These are phyloP conservation scores for Uloborus diversus DNA, from an alignment of 1,140 invertebrate genomes.

Conservation along the genomic window DNA sequence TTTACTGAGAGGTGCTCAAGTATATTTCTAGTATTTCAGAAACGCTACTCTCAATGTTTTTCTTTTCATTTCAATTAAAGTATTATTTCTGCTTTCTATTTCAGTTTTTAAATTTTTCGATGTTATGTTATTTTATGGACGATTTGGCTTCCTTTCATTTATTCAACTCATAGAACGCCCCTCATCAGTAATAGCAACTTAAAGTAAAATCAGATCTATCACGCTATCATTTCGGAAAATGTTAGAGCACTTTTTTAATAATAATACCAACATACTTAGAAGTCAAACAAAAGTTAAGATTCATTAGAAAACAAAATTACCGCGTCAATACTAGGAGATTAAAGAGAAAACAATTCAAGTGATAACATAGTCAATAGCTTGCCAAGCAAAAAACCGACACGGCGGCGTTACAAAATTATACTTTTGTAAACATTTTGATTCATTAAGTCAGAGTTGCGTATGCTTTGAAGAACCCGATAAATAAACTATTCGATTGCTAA, in stretches of 20 bases:
- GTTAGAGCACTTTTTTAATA: constrained; percentile 38
- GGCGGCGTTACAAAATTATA: constrained; percentile 30
- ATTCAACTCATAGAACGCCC: too few relatives aligned
- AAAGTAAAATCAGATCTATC: constrained; percentile 6
- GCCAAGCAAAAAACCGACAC: background rate
- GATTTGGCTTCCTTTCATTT: too few relatives aligned
- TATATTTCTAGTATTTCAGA: too few relatives aligned
- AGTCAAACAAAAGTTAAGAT: constrained; percentile 16
- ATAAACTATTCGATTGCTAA: constrained; percentile 18
- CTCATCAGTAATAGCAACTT: background rate
- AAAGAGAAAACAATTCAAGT: constrained; percentile 1
- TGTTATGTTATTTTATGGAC: too few relatives aligned
- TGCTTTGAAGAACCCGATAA: constrained; percentile 7
- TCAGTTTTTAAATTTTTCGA: too few relatives aligned
- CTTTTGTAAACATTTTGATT: constrained; percentile 29
- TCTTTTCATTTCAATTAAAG: too few relatives aligned
- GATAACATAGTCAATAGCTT: constrained; percentile 4
- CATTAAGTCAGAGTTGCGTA: background rate
- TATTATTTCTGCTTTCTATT: too few relatives aligned
- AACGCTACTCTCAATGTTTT: too few relatives aligned
- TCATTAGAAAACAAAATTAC: constrained; percentile 37
- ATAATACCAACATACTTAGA: constrained; percentile 19
- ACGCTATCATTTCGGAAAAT: too few relatives aligned
- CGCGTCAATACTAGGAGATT: background rate
- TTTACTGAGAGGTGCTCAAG: too few relatives aligned